These are phyloP conservation scores for Ambastaia sidthimunki DNA, from an alignment of 2,797 vertebrate genomes.

Conservation along the genomic window DNA sequence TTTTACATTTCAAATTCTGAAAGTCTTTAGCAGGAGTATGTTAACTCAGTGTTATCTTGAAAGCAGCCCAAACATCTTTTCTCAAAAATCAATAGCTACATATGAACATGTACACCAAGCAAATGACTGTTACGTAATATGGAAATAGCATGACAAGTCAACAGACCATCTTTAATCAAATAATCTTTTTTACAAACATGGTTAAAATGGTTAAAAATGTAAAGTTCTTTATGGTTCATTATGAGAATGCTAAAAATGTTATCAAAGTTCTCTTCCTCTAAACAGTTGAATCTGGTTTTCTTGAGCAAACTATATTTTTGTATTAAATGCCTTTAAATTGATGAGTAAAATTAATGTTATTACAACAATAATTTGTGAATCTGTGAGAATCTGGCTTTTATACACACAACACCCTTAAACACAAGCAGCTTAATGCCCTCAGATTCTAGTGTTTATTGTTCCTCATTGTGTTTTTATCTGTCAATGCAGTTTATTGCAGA, in stretches of 20 bases:
- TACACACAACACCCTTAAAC: neutral
- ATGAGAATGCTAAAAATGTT: slow-evolving; percentile 27
- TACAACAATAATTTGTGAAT: neutral
- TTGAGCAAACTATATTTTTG: neutral
- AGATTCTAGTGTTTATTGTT: slow-evolving; percentile 2
- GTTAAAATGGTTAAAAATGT: slow-evolving; percentile 43
- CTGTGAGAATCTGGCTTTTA: neutral
- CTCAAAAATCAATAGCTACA: slow-evolving; percentile 8
- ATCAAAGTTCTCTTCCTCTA: slow-evolving; percentile 5
- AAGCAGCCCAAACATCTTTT: neutral
- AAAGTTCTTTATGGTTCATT: neutral
- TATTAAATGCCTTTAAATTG: slow-evolving; percentile 5
- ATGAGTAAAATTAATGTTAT: neutral
- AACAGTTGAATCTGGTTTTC: neutral
- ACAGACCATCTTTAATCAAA: neutral
- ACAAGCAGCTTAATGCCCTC: slow-evolving; percentile 2
- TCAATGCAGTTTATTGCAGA: neutral
- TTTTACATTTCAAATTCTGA: neutral
- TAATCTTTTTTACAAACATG: slow-evolving; percentile 16
- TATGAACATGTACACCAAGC: slow-evolving; percentile 28
- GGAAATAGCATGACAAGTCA: neutral
- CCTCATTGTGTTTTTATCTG: neutral
- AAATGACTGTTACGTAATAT: neutral
- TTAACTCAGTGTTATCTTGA: neutral
- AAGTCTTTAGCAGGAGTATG: neutral